These are phyloP conservation scores for Albula goreensis DNA, from an alignment of 2,113 vertebrate genomes.

Conservation along the genomic window DNA sequence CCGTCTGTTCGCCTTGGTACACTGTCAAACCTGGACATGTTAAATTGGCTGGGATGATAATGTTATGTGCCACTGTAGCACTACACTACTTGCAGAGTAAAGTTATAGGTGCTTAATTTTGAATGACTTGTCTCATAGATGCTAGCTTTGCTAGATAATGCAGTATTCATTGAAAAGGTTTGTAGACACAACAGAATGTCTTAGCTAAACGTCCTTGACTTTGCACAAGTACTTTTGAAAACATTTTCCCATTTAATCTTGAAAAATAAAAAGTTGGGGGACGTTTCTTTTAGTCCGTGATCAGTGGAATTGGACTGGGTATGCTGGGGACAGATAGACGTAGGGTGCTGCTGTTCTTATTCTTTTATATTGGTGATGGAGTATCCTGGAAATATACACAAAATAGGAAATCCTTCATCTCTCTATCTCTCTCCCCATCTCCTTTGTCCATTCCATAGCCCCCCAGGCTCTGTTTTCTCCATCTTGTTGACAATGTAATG, in stretches of 20 bases:
- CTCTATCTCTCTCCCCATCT: background rate
- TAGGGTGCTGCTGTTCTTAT: background rate
- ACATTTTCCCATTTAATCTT: background rate
- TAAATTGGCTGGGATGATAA: background rate
- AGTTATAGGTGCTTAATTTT: too few relatives aligned
- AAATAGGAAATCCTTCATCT: too few relatives aligned
- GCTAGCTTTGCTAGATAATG: too few relatives aligned
- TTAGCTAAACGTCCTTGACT: background rate
- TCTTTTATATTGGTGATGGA: background rate
- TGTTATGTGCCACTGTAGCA: too few relatives aligned
- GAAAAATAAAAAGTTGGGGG: too few relatives aligned
- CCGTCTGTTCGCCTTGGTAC: background rate
- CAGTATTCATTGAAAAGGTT: background rate
- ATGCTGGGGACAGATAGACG: background rate
- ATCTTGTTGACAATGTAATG: conserved; percentile 6
- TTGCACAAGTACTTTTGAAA: background rate
- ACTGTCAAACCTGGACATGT: background rate
- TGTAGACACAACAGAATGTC: background rate
- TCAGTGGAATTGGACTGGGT: background rate
- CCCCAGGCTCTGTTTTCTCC: background rate
- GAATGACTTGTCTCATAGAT: too few relatives aligned
- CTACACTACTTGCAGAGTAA: too few relatives aligned
- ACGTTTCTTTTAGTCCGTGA: too few relatives aligned
- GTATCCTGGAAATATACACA: background rate
- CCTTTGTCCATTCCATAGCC: too few relatives aligned